Conservation (phyloP, 2,888 invertebrate species). For the Heliconius sara region DNA sequence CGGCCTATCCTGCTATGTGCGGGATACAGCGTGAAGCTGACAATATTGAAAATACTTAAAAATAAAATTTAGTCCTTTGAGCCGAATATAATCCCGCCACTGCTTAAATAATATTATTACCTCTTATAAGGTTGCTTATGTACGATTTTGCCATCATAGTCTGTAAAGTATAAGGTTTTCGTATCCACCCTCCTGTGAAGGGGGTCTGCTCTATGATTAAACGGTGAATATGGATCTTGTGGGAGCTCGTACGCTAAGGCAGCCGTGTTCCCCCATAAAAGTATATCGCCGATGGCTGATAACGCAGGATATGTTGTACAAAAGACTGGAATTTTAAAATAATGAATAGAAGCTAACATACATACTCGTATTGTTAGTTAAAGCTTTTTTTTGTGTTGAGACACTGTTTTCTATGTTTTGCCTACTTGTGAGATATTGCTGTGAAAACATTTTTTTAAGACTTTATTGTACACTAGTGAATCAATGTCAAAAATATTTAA, state of each 20-base stretch:
- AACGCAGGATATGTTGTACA: slow-evolving; percentile 85
- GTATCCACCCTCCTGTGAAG: slow-evolving; percentile 72
- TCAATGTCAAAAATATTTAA: not conserved
- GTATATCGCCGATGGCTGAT: slow-evolving; percentile 81
- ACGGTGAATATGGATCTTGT: slow-evolving; percentile 84
- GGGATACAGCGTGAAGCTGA: too few species aligned
- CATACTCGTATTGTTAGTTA: too few species aligned
- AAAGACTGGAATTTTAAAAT: slow-evolving; percentile 77
- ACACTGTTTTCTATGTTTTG: too few species aligned
- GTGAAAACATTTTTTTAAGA: too few species aligned
- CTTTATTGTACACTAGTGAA: too few species aligned
- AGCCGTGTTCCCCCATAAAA: slow-evolving; percentile 88
- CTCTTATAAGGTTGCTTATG: slow-evolving; percentile 67
- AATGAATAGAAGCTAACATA: not conserved
- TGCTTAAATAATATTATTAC: slow-evolving; percentile 53
- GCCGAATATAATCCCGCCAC: not conserved
- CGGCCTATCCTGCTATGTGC: too few species aligned
- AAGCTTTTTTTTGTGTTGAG: too few species aligned
- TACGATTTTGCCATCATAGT: slow-evolving; percentile 68
- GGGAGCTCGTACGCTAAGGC: slow-evolving; percentile 91
- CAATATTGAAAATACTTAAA: not conserved
- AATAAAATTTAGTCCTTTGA: not conserved
- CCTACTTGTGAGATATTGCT: too few species aligned
- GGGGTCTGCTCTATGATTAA: slow-evolving; percentile 74
- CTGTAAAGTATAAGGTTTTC: slow-evolving; percentile 69